Conservation (phyloP, 2,888 invertebrate species). For the Eulithis testata region DNA sequence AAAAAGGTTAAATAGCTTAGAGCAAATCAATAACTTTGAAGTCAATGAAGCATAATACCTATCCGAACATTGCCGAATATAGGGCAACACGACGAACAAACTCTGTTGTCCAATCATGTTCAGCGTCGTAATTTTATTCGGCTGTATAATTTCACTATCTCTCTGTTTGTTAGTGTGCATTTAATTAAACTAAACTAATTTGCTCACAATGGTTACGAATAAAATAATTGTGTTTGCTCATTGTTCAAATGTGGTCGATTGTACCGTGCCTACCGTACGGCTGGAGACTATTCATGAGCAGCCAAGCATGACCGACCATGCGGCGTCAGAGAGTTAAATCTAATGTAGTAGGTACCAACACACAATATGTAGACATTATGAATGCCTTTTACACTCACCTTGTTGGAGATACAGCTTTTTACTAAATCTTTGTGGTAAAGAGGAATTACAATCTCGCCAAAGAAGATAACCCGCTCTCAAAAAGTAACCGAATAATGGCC, state of each 20-base stretch:
- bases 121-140: slow-evolving; percentile 14
- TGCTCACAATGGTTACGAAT: slow-evolving; percentile 6
- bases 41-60: slow-evolving; percentile 11
- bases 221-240: slow-evolving; percentile 35
- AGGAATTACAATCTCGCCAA: too few relatives aligned
- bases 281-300: slow-evolving; percentile 52
- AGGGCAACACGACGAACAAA: slow-evolving; percentile 11
- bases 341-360: too few relatives aligned
- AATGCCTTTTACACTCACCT: too few relatives aligned
- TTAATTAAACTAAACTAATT: slow-evolving; percentile 22
- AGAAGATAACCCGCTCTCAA: too few relatives aligned
- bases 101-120: slow-evolving; percentile 21
- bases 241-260: slow-evolving; percentile 39
- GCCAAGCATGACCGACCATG: slow-evolving; percentile 48
- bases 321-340: slow-evolving; percentile 45
- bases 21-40: slow-evolving; percentile 25
- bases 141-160: slow-evolving; percentile 17
- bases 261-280: slow-evolving; percentile 49
- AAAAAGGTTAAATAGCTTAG: neutral
- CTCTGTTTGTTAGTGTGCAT: slow-evolving; percentile 20
- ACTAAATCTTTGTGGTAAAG: too few relatives aligned
- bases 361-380: neutral
- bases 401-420: too few relatives aligned
- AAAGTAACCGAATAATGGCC: too few relatives aligned
- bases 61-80: neutral